Evolutionary conservation across 1,140 invertebrate genomes (phyloP).

Genomic region (Paramacrobiotus metropolitanus): DNA sequence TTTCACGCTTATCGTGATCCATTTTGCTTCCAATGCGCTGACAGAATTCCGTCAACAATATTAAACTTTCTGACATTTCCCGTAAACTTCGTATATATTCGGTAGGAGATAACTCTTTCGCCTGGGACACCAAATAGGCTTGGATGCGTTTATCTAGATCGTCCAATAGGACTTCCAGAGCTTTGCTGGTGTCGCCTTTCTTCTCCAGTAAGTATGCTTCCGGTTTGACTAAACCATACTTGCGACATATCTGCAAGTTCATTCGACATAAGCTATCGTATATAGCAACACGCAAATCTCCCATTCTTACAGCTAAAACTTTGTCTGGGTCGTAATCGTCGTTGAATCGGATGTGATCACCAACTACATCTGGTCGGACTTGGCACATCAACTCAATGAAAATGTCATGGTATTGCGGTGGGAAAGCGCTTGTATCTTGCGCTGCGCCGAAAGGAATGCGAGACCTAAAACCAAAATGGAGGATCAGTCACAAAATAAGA

Average conservation of each 20-base stretch:
- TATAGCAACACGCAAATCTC: background rate
- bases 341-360: conserved; percentile 22
- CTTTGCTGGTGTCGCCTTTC: conserved; percentile 27
- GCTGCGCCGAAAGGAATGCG: background rate
- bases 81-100: background rate
- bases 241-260: conserved; percentile 18
- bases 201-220: conserved; percentile 31
- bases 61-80: background rate
- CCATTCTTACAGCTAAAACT: conserved; percentile 22
- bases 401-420: conserved; percentile 17
- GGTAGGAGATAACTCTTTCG: background rate
- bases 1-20: background rate
- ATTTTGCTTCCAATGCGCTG: conserved; percentile 4
- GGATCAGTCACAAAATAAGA: background rate
- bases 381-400: conserved; percentile 42
- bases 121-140: conserved; percentile 11
- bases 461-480: background rate
- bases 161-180: conserved; percentile 25
- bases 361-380: conserved; percentile 29
- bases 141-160: conserved; percentile 15
- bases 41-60: conserved; percentile 8
- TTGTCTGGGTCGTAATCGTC: conserved; percentile 26
- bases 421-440: background rate
- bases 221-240: conserved; percentile 26
- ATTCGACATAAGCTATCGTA: conserved; percentile 6